Evolutionary conservation across 2,888 invertebrate genomes (phyloP), one percentile per base, ranked within the genome.

Genomic region (Scrobipalpa costella): DNA sequence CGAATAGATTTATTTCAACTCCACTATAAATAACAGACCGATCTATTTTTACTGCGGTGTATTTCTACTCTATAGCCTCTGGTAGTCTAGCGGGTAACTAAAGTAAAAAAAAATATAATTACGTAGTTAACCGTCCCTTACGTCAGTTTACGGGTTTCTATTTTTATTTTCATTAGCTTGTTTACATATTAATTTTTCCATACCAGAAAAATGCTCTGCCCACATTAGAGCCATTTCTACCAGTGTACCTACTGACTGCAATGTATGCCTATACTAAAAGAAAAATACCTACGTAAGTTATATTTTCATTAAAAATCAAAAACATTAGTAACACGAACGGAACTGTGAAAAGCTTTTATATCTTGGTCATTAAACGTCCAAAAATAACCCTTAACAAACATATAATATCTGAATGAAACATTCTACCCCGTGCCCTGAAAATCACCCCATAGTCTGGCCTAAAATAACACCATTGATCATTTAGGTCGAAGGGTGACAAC

Each of bases 11-110:
- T 72, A 70, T 68, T 69, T 63, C 33, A 59, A 15, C 8, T 47
- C 7, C 27, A 38, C 63, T 61, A 61, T 61, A 33, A 63, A 19
- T 61, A 57, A 34, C 57, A 59, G 17, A 50, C 44, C 19, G 38
- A 62, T 64, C 66, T 73, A 73, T 73, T 73, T 71, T 70, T 73
- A 72, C 63, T 65, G 8, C 34, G 7, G 15, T 66, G 72, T 36
- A 34, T 57, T 57, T 57, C n/a, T 34, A 11, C 50, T 50, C 11
- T 7, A 7, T 50, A n/a, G 1, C 11, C 17, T 19, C 17, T 2
- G 15, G 2, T 19, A 19, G 8, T 9, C 1, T 21, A 49, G 19
- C 17, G 17, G 21, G 21, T 17, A 17, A 49, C 49, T 27, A 27
- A 27, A 2, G 27, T 27, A 27, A 3, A 27, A 27, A 3, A 27